These are phyloP conservation scores for Tragopan temminckii DNA, from an alignment of 2,797 vertebrate genomes.

Conservation along the genomic window DNA sequence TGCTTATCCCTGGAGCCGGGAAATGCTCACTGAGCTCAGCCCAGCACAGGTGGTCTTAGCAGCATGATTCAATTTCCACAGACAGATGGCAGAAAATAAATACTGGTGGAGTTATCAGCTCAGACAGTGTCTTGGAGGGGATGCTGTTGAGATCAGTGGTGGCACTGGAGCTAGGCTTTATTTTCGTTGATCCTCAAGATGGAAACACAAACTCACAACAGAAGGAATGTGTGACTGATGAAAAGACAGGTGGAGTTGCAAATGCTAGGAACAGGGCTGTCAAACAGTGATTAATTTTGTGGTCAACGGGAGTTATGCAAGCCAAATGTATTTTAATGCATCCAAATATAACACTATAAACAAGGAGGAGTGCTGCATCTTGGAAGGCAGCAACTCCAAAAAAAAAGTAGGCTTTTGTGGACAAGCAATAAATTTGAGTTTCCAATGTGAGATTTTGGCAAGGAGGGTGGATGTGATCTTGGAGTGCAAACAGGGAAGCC, in stretches of 20 bases:
- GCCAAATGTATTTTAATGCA: conserved; percentile 19
- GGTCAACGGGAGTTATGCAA: conserved; percentile 18
- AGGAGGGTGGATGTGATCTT: not conserved
- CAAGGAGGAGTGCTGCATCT: not conserved
- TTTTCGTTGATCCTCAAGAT: not conserved
- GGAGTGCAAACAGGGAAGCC: not conserved
- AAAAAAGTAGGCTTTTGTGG: not conserved
- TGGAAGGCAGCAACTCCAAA: not conserved
- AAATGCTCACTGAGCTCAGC: not conserved
- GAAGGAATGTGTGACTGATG: conserved; percentile 34
- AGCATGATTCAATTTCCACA: rapidly evolving
- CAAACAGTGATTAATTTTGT: not conserved
- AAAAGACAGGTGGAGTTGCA: conserved; percentile 54
- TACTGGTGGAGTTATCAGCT: not conserved
- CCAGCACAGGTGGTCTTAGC: not conserved
- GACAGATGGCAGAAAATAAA: not conserved
- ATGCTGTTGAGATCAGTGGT: not conserved
- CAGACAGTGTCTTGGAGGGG: not conserved
- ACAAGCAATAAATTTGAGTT: not conserved
- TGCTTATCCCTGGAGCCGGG: not conserved
- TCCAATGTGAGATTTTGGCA: not conserved
- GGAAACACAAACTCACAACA: conserved; percentile 19
- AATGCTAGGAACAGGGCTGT: conserved; percentile 32
- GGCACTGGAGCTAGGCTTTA: not conserved
- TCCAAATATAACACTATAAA: conserved; percentile 1